Evolutionary conservation across 1,140 invertebrate genomes (phyloP).

Genomic region (Sipha flava): DNA sequence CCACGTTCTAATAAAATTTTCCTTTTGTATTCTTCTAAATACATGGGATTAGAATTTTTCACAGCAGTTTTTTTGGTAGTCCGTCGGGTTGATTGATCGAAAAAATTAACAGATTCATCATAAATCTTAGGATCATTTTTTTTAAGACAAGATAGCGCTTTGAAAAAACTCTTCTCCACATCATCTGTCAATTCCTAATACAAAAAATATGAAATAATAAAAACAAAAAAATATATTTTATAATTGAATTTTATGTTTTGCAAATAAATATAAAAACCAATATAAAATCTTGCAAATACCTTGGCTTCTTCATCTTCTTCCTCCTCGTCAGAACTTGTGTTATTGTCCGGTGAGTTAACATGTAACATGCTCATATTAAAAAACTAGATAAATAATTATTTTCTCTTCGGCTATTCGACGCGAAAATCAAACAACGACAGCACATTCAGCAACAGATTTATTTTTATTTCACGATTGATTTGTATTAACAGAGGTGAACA

Average conservation of each 20-base stretch:
- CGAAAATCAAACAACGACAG: too few species aligned
- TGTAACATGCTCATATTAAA: neutral
- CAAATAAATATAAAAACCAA: neutral
- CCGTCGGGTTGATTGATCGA: conserved; percentile 46
- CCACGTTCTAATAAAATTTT: conserved; percentile 63
- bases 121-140: conserved; percentile 83
- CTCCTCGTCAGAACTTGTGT: neutral
- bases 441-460: too few species aligned
- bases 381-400: neutral
- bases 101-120: conserved; percentile 65
- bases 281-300: neutral
- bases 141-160: conserved; percentile 74
- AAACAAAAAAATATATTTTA: neutral
- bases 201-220: neutral
- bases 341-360: neutral
- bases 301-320: conserved; percentile 36
- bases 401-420: too few species aligned
- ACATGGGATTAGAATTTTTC: conserved; percentile 47
- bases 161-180: conserved; percentile 77
- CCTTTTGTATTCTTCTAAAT: conserved; percentile 70
- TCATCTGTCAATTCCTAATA: conserved; percentile 48
- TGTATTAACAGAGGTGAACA: too few species aligned
- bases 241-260: too few species aligned
- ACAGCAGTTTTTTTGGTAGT: conserved; percentile 38
- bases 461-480: too few species aligned